These are phyloP conservation scores for Trachelipus rathkii DNA, from an alignment of 1,140 invertebrate genomes.

Conservation along the genomic window DNA sequence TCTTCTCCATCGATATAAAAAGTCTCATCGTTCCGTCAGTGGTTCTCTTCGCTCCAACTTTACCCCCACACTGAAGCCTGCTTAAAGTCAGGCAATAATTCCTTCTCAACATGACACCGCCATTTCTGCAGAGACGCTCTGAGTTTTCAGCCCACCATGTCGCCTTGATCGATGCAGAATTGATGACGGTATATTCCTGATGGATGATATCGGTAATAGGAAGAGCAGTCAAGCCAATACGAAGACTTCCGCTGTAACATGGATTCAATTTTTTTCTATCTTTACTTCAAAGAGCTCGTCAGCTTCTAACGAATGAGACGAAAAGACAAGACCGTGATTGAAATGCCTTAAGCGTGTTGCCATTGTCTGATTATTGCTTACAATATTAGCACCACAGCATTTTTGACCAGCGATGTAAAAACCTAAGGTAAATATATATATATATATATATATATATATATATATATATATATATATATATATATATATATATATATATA, in stretches of 20 bases:
- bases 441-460: conserved; percentile 47
- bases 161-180: conserved; percentile 49
- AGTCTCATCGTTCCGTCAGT: conserved; percentile 56
- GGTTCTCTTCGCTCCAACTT: conserved; percentile 54
- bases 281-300: conserved; percentile 90
- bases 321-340: conserved; percentile 91
- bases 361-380: conserved; percentile 63
- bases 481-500: too few species aligned
- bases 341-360: conserved; percentile 70
- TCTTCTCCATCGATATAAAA: conserved; percentile 74
- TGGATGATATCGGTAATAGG: conserved; percentile 60
- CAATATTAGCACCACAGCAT: conserved; percentile 69
- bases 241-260: conserved; percentile 65
- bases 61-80: conserved; percentile 68
- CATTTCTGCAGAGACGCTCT: conserved; percentile 61
- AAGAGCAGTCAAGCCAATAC: conserved; percentile 70
- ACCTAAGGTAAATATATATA: conserved; percentile 48
- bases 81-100: conserved; percentile 70
- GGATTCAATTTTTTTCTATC: conserved; percentile 64
- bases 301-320: conserved; percentile 70
- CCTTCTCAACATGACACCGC: conserved; percentile 50
- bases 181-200: conserved; percentile 59
- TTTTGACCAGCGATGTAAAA: conserved; percentile 56
- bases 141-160: conserved; percentile 57
- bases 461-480: too few species aligned